phyloP scores from a whole-genome alignment of 2,888 invertebrate genomes.

The Gonocerus acuteangulatus region DNA sequence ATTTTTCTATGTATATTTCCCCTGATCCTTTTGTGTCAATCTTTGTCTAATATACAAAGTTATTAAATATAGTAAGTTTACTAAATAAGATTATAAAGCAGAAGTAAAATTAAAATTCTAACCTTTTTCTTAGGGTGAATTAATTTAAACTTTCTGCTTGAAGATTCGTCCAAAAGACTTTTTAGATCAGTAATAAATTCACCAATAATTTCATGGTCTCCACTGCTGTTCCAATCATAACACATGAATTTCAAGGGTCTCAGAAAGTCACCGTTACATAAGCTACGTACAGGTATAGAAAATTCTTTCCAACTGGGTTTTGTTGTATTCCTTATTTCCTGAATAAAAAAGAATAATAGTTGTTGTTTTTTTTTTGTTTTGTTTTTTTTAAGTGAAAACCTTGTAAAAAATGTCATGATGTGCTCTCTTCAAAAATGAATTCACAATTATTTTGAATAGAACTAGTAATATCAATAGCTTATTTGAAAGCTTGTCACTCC shows the following conservation, averaged over 20 bases:
- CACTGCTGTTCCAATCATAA: constrained; percentile 48
- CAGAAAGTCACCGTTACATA: constrained; percentile 49
- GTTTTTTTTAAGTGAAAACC: neutral
- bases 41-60: constrained; percentile 24
- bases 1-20: constrained; percentile 38
- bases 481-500: too few relatives aligned
- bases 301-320: constrained; percentile 50
- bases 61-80: neutral
- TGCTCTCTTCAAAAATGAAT: too few relatives aligned
- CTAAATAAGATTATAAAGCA: neutral
- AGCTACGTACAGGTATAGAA: constrained; percentile 42
- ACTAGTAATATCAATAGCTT: too few relatives aligned
- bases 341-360: constrained; percentile 8
- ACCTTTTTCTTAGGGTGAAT: constrained; percentile 42
- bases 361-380: neutral
- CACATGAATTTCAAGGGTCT: constrained; percentile 48
- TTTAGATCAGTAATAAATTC: constrained; percentile 44
- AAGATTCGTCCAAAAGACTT: constrained; percentile 43
- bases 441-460: too few relatives aligned
- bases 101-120: neutral
- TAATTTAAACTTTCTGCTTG: constrained; percentile 42
- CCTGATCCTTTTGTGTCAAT: constrained; percentile 39
- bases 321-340: constrained; percentile 45
- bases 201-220: constrained; percentile 47
- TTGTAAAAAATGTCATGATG: neutral